phyloP scores from a whole-genome alignment of 2,888 invertebrate genomes.

The Lithosia quadra region DNA sequence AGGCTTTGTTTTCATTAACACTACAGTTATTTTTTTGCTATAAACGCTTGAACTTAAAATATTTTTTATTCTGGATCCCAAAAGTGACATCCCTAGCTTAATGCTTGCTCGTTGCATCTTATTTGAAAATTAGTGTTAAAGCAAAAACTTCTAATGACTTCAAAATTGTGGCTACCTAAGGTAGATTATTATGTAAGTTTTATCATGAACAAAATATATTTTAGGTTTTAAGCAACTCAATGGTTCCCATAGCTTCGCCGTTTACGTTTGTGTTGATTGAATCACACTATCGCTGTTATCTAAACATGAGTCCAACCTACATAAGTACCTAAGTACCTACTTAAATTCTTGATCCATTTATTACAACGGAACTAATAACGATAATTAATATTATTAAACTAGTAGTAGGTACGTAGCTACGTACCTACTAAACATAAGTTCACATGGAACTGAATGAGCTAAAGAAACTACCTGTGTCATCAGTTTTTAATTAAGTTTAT shows the following conservation, averaged over 20 bases:
- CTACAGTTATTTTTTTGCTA: no score
- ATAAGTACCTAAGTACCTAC: not conserved
- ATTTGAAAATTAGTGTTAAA: no score
- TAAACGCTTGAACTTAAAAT: no score
- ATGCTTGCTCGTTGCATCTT: no score
- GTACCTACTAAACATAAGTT: not conserved
- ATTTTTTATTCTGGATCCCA: not conserved
- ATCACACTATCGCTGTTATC: not conserved
- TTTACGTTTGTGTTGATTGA: not conserved
- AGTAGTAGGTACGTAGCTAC: no score
- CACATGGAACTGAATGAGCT: not conserved
- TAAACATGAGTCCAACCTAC: slow-evolving; percentile 1
- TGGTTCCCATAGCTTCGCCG: not conserved
- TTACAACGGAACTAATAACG: not conserved
- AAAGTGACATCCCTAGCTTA: not conserved
- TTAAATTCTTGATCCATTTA: not conserved
- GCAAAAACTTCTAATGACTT: not conserved
- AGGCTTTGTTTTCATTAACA: no score
- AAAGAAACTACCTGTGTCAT: not conserved
- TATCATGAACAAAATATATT: not conserved
- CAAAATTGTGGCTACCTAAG: not conserved
- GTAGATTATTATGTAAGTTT: not conserved
- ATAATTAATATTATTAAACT: not conserved
- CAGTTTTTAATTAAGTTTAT: not conserved
- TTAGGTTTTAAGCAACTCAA: not conserved